Conservation (phyloP, 2,888 invertebrate species). For the Campoplex nolae region DNA sequence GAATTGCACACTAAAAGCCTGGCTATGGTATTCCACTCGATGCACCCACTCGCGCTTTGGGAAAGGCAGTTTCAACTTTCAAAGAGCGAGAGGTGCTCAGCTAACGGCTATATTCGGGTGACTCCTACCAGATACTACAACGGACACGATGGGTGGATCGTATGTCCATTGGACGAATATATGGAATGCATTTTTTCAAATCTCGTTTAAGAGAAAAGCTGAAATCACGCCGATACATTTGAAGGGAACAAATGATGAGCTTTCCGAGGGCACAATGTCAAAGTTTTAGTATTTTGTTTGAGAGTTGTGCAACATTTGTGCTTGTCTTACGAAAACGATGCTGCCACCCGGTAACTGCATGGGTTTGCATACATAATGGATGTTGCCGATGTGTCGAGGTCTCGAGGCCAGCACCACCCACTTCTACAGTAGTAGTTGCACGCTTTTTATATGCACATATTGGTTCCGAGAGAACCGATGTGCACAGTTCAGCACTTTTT, state of each 20-base stretch:
- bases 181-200: neutral
- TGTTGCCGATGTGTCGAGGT: slow-evolving; percentile 51
- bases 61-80: slow-evolving; percentile 29
- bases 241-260: slow-evolving; percentile 34
- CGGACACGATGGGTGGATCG: neutral
- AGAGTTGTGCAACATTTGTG: neutral
- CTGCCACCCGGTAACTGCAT: slow-evolving; percentile 58
- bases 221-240: neutral
- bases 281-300: slow-evolving; percentile 51
- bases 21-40: slow-evolving; percentile 40
- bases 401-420: slow-evolving; percentile 48
- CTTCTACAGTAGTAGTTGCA: slow-evolving; percentile 35
- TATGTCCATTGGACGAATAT: neutral
- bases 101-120: slow-evolving; percentile 10
- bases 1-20: slow-evolving; percentile 41
- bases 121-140: neutral
- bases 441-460: slow-evolving; percentile 29
- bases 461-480: slow-evolving; percentile 36
- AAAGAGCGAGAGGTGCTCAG: slow-evolving; percentile 6
- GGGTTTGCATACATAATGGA: slow-evolving; percentile 66
- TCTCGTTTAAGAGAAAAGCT: neutral
- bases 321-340: slow-evolving; percentile 42
- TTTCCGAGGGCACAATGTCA: slow-evolving; percentile 27
- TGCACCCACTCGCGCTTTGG: slow-evolving; percentile 1
- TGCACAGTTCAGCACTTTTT: slow-evolving; percentile 61